phyloP scores from a whole-genome alignment of 2,113 vertebrate species.

The Tinamus guttatus region DNA sequence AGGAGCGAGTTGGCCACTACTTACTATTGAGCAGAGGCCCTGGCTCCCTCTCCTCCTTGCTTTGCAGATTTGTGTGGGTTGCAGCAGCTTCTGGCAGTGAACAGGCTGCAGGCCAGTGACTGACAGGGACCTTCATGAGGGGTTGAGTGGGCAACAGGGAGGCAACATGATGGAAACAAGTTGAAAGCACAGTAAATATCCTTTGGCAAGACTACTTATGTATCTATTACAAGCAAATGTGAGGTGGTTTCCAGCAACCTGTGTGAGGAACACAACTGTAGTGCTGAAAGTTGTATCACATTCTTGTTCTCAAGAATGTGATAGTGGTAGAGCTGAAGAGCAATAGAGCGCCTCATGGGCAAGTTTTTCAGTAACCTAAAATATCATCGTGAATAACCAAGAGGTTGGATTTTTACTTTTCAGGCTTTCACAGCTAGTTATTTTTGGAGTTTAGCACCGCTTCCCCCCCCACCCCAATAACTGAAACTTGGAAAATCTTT shows the following conservation, averaged over 20 bases:
- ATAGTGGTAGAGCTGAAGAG: accelerated
- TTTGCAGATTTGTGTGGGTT: not conserved
- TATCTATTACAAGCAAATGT: not conserved
- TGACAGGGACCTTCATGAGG: not conserved
- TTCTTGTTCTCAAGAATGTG: not conserved
- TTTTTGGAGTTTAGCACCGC: not conserved
- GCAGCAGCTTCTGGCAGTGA: not conserved
- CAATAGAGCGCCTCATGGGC: too few species aligned
- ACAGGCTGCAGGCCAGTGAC: not conserved
- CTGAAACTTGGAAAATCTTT: not conserved
- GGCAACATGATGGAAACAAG: accelerated
- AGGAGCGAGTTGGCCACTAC: not conserved
- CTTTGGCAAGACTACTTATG: too few species aligned
- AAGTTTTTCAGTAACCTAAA: not conserved
- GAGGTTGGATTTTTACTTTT: not conserved
- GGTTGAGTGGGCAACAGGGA: not conserved
- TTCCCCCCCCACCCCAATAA: accelerated
- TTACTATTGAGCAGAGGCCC: not conserved
- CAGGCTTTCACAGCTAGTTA: not conserved
- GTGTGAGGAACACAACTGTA: not conserved
- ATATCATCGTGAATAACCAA: accelerated
- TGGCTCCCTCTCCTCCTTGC: not conserved
- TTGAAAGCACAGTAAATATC: not conserved
- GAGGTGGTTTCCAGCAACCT: not conserved
- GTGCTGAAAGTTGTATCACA: not conserved